Evolutionary conservation across 2,888 invertebrate species (phyloP), one percentile per base, ranked within the genome.

Genomic region (Dascillus cervinus): DNA sequence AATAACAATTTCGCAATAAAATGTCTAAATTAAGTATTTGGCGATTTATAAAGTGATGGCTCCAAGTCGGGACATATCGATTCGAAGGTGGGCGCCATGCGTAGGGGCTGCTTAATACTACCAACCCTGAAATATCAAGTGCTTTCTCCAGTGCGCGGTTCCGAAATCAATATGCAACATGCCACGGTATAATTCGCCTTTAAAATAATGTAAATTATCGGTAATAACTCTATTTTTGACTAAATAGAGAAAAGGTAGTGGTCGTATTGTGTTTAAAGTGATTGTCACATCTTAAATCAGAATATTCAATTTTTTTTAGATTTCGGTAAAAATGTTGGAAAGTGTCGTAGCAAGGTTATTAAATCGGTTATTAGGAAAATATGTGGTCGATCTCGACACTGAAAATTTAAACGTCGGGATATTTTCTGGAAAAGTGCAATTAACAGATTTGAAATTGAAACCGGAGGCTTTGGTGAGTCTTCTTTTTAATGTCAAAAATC

Each of bases 331-430:
- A 55, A 84, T 85, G 84, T 79, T 85, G 57, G 83, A 85, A 66
- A 79, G 82, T 50, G 77, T 83, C 11, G 82, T 85, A 24, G 85
- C 86, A 38, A 79, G 82, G 34, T 70, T 86, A 50, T 70, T 88
- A 22, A 86, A 87, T 70, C 79, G 81, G 54, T 74, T 84, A 43
- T 70, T 87, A 47, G 86, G 86, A 39, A 83, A 83, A 61, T 88
- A 86, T 55, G 79, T 87, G 14, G 79, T 83, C 58, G 84, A 87
- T 58, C 65, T 88, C 49, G 86, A 88, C 59, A 81, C 82, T 1
- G 85, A 86, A 66, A 82, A 85, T 58, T 73, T 88, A 27, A 85
- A 84, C 55, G 79, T 87, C 37, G 86, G 87, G 49, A 84, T 88
- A 46, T 84, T 86, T 62, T 82, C 82, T 42, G 87, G 87, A 39